Base-by-base conservation (phyloP, 2,797 vertebrate genomes). In the Acrossocheilus fasciatus region DNA sequence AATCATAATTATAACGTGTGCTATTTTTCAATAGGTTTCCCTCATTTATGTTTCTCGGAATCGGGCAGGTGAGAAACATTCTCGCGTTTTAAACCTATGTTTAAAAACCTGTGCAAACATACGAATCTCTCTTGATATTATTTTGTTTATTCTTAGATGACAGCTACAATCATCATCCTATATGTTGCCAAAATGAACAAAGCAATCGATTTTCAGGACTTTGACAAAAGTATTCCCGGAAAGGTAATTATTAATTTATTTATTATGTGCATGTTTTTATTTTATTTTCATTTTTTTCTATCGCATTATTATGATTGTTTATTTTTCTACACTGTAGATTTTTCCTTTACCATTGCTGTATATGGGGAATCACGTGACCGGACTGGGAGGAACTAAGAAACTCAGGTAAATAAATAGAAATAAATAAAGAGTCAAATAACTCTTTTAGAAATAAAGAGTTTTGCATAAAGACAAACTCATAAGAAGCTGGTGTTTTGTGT, bases 271-370 rank as follows among this genome's bases (percentile, higher is more conserved):
- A n/a, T 30, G 5, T 26, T 41, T 26, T 18, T 17, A 5, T 26
- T 41, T 17, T 17, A 20, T 26, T 68, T 43, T 23, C 12, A 23
- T 45, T 15, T 4, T 26, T 26, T 26, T 26, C 1, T 26, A 26
- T 26, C 26, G 12, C 41, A 6, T 1, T 1, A 4, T 57, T 6
- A 15, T 47, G 54, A 4, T 26, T 26, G 26, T 8, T n/a, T 20
- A 30, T 17, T n/a, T 68, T 68, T 18, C 6, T 43, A 2, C 59
- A 2, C 41, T 45, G 18, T 41, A 99, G 98, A 95, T 98, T 75
- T 99, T 98, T 93, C 98, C 97, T 80, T 94, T 99, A 52, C 98
- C 97, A 80, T 92, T 98, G 89, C 94, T 99, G 79, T 98, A 98
- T 30, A 91, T 97, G 89, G 97, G 97, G 82, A 99, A 98, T 91